Conservation (phyloP, 2,888 invertebrate genomes). For the Perdita meconis region DNA sequence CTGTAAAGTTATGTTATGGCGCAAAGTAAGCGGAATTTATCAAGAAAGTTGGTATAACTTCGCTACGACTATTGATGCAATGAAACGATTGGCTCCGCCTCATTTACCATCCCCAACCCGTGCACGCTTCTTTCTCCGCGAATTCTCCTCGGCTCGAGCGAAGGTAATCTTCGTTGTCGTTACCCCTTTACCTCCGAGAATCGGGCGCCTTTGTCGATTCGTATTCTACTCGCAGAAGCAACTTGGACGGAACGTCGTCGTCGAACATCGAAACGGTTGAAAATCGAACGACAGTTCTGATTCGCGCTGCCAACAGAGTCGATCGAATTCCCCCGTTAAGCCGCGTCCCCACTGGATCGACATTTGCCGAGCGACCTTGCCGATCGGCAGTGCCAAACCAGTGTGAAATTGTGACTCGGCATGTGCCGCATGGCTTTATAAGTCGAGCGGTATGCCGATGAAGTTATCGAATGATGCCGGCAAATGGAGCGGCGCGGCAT, state of each 20-base stretch:
- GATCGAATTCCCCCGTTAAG: too few relatives aligned
- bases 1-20: constrained; percentile 84
- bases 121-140: constrained; percentile 56
- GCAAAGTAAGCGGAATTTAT: constrained; percentile 84
- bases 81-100: constrained; percentile 84
- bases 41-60: constrained; percentile 84
- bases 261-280: not conserved
- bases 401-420: too few relatives aligned
- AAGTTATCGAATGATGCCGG: too few relatives aligned
- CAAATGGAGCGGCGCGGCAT: too few relatives aligned
- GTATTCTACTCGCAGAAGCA: not conserved
- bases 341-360: too few relatives aligned
- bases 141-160: constrained; percentile 42
- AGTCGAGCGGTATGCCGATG: too few relatives aligned
- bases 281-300: not conserved
- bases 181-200: constrained; percentile 50
- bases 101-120: constrained; percentile 79
- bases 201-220: constrained; percentile 34
- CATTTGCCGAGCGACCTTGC: too few relatives aligned
- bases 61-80: constrained; percentile 84
- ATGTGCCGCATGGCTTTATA: too few relatives aligned
- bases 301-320: not conserved
- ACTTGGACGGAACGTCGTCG: not conserved
- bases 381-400: too few relatives aligned
- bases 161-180: constrained; percentile 58